A percentile compares a stretch with the other conserved stretches of the same genome.
These are phyloP conservation scores for Sylvietta virens DNA, from an alignment of 2,113 vertebrate species.

Conservation along the genomic window DNA sequence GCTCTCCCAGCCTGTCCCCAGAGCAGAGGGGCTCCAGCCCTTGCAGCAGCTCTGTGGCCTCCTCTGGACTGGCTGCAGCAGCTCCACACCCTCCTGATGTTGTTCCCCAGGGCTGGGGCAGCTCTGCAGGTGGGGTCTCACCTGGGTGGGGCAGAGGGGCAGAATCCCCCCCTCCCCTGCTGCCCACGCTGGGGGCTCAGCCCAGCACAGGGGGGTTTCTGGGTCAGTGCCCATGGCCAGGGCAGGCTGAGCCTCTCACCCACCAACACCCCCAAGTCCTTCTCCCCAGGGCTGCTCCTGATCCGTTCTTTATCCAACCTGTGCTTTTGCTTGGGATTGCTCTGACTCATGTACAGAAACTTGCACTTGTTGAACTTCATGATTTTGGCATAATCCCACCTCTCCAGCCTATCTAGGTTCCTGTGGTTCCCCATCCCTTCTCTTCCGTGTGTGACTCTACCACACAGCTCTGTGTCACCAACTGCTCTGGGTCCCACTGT, in stretches of 20 bases:
- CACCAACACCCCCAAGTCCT: not conserved
- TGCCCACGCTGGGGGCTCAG: not conserved
- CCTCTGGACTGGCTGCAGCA: too few species aligned
- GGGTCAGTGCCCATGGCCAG: not conserved
- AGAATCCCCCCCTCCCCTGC: not conserved
- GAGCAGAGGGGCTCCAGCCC: too few species aligned
- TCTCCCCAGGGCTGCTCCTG: not conserved
- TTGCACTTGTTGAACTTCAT: not conserved
- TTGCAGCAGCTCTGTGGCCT: too few species aligned
- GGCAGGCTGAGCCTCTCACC: not conserved
- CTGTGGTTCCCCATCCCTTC: not conserved
- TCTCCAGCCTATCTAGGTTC: not conserved
- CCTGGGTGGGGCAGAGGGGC: not conserved
- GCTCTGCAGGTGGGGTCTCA: too few species aligned
- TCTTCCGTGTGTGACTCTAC: not conserved
- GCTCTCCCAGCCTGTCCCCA: too few species aligned
- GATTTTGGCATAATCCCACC: too few species aligned
- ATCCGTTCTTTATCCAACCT: rapidly evolving
- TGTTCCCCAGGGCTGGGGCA: too few species aligned
- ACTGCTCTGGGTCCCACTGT: not conserved
- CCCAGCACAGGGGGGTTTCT: not conserved
- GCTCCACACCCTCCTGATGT: too few species aligned
- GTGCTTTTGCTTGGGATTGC: not conserved
- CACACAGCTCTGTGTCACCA: not conserved
- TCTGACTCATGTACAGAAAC: not conserved